phyloP scores from a whole-genome alignment of 1,140 invertebrate species.

The Drosophila tristis region DNA sequence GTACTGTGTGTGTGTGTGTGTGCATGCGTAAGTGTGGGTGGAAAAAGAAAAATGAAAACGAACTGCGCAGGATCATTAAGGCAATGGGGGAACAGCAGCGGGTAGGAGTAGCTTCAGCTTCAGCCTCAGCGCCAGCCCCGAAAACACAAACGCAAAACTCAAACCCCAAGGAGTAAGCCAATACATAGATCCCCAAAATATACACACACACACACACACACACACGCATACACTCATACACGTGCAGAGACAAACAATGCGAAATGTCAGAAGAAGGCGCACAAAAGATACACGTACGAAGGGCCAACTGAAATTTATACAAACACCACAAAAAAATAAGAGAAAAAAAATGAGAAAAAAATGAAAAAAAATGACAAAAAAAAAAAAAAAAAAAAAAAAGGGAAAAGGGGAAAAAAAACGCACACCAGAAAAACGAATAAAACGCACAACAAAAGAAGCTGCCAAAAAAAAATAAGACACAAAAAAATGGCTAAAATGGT shows the following conservation, averaged over 20 bases:
- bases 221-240: constrained; percentile 11
- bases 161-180: constrained; percentile 11
- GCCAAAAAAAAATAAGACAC: constrained; percentile 41
- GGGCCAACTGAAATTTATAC: constrained; percentile 61
- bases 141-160: not conserved
- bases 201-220: constrained; percentile 11
- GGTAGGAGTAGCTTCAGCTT: constrained; percentile 13
- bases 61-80: constrained; percentile 80
- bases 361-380: constrained; percentile 33
- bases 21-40: constrained; percentile 19
- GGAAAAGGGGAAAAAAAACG: constrained; percentile 5
- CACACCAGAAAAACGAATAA: constrained; percentile 57
- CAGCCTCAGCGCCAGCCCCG: constrained; percentile 24
- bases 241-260: constrained; percentile 53
- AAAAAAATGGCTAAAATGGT: constrained; percentile 52
- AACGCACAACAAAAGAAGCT: constrained; percentile 62
- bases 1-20: constrained; percentile 29
- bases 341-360: constrained; percentile 44
- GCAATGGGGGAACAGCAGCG: constrained; percentile 30
- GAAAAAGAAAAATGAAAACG: constrained; percentile 77
- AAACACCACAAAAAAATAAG: constrained; percentile 32
- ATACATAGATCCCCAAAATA: constrained; percentile 29
- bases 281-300: constrained; percentile 56
- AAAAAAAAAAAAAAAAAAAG: constrained; percentile 32
- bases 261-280: constrained; percentile 51